Conservation (phyloP, 2,888 invertebrate genomes). For the Tenthredo amoena region DNA sequence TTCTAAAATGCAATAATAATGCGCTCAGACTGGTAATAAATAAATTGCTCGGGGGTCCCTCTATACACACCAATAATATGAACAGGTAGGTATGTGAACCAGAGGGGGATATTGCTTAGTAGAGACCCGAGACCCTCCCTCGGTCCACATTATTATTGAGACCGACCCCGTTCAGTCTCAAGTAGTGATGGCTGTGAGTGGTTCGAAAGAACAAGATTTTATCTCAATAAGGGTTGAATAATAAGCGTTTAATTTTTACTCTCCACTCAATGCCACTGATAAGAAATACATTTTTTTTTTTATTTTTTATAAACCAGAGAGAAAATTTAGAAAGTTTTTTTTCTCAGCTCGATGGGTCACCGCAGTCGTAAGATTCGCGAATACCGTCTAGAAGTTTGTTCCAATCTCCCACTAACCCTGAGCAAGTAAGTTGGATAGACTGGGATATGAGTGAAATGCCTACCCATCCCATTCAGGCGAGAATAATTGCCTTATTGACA, state of each 20-base stretch:
- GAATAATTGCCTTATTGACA: constrained; percentile 75
- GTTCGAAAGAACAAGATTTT: constrained; percentile 18
- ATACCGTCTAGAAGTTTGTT: not conserved
- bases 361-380: constrained; percentile 26
- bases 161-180: constrained; percentile 68
- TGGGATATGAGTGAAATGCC: constrained; percentile 69
- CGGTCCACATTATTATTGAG: constrained; percentile 75
- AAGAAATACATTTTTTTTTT: not conserved
- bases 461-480: constrained; percentile 66
- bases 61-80: constrained; percentile 74
- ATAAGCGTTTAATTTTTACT: not conserved
- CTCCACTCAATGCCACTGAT: not conserved
- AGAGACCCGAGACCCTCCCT: constrained; percentile 71
- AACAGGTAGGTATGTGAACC: constrained; percentile 69
- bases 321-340: not conserved
- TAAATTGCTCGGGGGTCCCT: constrained; percentile 76
- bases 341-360: not conserved
- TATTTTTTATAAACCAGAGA: not conserved
- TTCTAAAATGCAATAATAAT: constrained; percentile 77
- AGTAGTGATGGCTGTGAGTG: constrained; percentile 59
- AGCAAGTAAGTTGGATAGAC: constrained; percentile 65
- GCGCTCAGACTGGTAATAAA: constrained; percentile 75
- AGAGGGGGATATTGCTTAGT: constrained; percentile 76
- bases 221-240: not conserved
- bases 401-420: constrained; percentile 30